phyloP scores from a whole-genome alignment of 2,888 invertebrate species.

The Notodromas monacha region DNA sequence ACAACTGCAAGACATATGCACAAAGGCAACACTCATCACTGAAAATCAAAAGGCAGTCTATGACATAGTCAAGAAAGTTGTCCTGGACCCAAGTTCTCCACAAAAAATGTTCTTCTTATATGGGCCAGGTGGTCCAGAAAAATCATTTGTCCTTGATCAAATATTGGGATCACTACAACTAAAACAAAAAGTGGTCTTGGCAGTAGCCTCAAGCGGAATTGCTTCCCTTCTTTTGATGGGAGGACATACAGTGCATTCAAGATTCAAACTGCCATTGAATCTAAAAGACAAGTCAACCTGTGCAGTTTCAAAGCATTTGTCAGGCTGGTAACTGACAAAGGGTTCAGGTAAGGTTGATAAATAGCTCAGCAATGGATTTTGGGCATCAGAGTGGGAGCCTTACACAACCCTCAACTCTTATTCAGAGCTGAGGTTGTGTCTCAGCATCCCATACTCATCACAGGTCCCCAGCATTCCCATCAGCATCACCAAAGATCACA shows the following conservation, averaged over 20 bases:
- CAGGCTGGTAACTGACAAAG: too few relatives aligned
- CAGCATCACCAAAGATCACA: too few relatives aligned
- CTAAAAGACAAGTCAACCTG: not conserved
- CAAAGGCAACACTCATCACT: too few relatives aligned
- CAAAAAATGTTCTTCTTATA: not conserved
- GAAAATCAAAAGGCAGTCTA: not conserved
- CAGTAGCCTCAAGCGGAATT: slow-evolving; percentile 14
- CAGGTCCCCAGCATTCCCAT: too few relatives aligned
- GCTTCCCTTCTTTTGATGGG: slow-evolving; percentile 13
- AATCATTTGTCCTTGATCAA: not conserved
- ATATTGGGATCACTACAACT: not conserved
- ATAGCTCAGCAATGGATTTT: too few relatives aligned
- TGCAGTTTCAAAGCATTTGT: not conserved
- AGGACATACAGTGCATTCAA: not conserved
- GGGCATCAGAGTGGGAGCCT: too few relatives aligned
- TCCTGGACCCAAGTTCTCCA: not conserved
- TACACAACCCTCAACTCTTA: too few relatives aligned
- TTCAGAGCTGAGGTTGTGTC: too few relatives aligned
- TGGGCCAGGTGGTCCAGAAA: not conserved
- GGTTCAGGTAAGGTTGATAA: too few relatives aligned
- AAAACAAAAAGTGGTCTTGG: slow-evolving; percentile 8
- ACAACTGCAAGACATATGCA: not conserved
- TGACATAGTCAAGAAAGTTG: not conserved
- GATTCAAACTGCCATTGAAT: not conserved
- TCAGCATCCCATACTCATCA: too few relatives aligned